These are phyloP conservation scores for Heliconius eleuchia DNA, from an alignment of 1,140 invertebrate species.

Conservation along the genomic window DNA sequence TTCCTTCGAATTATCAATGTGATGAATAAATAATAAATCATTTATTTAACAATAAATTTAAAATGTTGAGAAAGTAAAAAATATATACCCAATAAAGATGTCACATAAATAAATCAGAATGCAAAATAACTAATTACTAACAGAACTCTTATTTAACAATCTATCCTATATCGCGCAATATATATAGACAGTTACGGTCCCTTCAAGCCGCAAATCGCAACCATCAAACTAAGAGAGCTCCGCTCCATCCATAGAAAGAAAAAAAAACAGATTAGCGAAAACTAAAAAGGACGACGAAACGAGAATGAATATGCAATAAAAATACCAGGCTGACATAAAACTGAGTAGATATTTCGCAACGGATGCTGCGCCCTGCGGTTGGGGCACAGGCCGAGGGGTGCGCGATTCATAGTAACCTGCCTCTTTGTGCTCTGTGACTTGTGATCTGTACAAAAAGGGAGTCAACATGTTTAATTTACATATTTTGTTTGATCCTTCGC, in stretches of 20 bases:
- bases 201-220: too few relatives aligned
- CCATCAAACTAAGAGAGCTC: not conserved
- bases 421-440: not conserved
- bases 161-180: too few relatives aligned
- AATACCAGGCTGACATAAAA: conserved; percentile 64
- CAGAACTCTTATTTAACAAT: too few relatives aligned
- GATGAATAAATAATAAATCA: too few relatives aligned
- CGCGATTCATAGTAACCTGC: not conserved
- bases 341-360: conserved; percentile 55
- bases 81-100: too few relatives aligned
- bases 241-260: conserved; percentile 4
- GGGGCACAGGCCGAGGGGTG: conserved; percentile 41
- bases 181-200: too few relatives aligned
- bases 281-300: conserved; percentile 32
- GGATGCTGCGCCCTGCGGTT: conserved; percentile 68
- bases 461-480: conserved; percentile 8
- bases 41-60: too few relatives aligned
- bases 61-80: too few relatives aligned
- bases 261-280: conserved; percentile 50
- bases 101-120: too few relatives aligned
- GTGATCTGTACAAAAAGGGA: conserved; percentile 11
- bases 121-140: too few relatives aligned
- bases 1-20: too few relatives aligned
- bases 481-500: conserved; percentile 2
- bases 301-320: conserved; percentile 73